Conservation (phyloP, 1,140 invertebrate species). For the Drosophila lacteicornis region DNA sequence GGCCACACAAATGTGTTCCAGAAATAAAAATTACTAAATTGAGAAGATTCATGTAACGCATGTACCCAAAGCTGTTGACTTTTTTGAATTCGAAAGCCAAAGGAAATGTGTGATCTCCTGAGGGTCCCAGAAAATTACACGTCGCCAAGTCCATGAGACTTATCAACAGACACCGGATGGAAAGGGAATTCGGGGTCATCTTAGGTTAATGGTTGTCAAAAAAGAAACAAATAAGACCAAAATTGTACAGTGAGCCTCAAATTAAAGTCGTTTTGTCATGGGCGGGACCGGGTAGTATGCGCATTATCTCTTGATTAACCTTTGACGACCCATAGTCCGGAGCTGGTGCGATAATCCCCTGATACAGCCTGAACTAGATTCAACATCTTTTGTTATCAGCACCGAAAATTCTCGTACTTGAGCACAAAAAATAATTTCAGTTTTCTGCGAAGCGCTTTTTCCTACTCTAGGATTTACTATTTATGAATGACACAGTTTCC, state of each 20-base stretch:
- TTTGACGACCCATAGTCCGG: conserved; percentile 45
- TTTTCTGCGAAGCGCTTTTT: conserved; percentile 14
- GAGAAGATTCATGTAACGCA: conserved; percentile 51
- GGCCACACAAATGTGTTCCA: conserved; percentile 59
- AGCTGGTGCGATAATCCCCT: conserved; percentile 56
- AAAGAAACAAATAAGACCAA: conserved; percentile 34
- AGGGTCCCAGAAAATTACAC: conserved; percentile 14
- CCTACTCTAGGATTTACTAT: conserved; percentile 16
- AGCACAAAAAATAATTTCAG: conserved; percentile 16
- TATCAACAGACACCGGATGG: conserved; percentile 71
- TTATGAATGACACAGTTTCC: conserved; percentile 66
- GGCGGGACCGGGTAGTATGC: conserved; percentile 14
- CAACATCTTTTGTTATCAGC: conserved; percentile 50
- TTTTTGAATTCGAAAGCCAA: not conserved
- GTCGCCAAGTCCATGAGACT: conserved; percentile 44
- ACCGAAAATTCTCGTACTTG: conserved; percentile 28
- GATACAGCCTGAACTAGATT: conserved; percentile 68
- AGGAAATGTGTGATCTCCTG: conserved; percentile 9
- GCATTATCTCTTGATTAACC: conserved; percentile 61
- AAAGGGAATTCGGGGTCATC: conserved; percentile 41
- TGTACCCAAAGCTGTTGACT: conserved; percentile 46
- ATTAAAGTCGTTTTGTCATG: conserved; percentile 19
- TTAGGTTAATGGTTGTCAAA: conserved; percentile 19
- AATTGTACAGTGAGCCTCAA: conserved; percentile 32
- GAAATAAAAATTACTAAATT: conserved; percentile 63